Percentiles rank a stretch among this genome's conserved stretches.
phyloP scores from a whole-genome alignment of 1,140 invertebrate genomes.

The Luehdorfia chinensis region DNA sequence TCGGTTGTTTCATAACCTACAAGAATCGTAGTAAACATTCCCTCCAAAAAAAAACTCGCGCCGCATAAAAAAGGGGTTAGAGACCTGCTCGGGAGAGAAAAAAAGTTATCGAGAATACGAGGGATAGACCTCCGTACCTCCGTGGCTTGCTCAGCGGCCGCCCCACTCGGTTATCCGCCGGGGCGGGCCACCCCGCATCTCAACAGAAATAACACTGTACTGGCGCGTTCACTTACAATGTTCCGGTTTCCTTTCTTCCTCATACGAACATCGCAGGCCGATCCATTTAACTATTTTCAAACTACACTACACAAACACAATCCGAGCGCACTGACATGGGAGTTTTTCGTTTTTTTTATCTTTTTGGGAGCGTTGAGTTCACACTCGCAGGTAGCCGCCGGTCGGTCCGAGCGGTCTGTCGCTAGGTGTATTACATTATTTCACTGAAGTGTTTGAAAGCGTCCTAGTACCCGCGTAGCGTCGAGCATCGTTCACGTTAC shows the following conservation, averaged over 20 bases:
- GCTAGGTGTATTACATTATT: slow-evolving; percentile 66
- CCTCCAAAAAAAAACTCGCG: slow-evolving; percentile 52
- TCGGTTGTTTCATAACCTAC: slow-evolving; percentile 43
- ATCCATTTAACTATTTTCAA: slow-evolving; percentile 74
- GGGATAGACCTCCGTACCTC: slow-evolving; percentile 69
- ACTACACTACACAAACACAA: slow-evolving; percentile 66
- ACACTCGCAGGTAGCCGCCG: slow-evolving; percentile 36
- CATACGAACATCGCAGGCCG: slow-evolving; percentile 71
- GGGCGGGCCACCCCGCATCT: slow-evolving; percentile 65
- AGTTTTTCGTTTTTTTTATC: slow-evolving; percentile 55
- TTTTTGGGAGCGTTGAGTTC: slow-evolving; percentile 53
- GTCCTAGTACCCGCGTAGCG: slow-evolving; percentile 54
- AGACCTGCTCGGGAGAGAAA: slow-evolving; percentile 58
- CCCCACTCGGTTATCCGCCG: slow-evolving; percentile 57
- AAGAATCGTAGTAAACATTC: slow-evolving; percentile 55
- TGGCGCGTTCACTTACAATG: slow-evolving; percentile 63
- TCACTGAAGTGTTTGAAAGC: slow-evolving; percentile 59
- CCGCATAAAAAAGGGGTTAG: slow-evolving; percentile 64
- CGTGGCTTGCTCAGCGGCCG: slow-evolving; percentile 56
- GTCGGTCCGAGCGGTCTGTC: slow-evolving; percentile 31
- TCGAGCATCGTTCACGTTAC: slow-evolving; percentile 41
- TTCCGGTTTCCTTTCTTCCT: slow-evolving; percentile 72
- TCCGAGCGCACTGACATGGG: slow-evolving; percentile 62
- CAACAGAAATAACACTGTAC: slow-evolving; percentile 56
- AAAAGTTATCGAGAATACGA: slow-evolving; percentile 59